These are phyloP conservation scores for Rhyacophila brunnea DNA, from an alignment of 1,140 invertebrate genomes.

Conservation along the genomic window DNA sequence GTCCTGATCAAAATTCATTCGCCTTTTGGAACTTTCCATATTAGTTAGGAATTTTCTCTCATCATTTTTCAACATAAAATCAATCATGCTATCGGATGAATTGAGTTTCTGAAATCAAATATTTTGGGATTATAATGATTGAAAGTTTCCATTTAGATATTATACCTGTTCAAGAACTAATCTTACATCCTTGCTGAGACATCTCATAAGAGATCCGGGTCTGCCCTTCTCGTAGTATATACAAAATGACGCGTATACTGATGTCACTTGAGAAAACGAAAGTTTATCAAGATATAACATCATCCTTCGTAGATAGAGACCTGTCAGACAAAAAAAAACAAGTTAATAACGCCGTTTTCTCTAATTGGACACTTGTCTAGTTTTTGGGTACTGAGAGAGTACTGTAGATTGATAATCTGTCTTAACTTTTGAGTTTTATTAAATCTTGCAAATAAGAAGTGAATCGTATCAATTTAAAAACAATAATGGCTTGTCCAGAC, in stretches of 20 bases:
- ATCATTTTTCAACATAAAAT: constrained; percentile 19
- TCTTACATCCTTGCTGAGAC: constrained; percentile 50
- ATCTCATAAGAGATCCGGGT: constrained; percentile 49
- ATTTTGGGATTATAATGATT: too few relatives aligned
- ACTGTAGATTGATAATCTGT: too few relatives aligned
- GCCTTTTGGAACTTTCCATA: constrained; percentile 43
- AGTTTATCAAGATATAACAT: constrained; percentile 78
- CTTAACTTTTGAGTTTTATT: too few relatives aligned
- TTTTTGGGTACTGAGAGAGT: too few relatives aligned
- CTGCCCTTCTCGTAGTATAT: constrained; percentile 60
- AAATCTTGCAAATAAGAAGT: too few relatives aligned
- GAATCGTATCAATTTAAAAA: too few relatives aligned
- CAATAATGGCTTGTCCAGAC: too few relatives aligned
- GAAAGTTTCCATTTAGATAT: too few relatives aligned
- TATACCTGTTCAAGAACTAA: too few relatives aligned
- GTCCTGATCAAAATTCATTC: constrained; percentile 48
- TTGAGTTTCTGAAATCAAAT: constrained; percentile 35
- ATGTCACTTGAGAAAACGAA: constrained; percentile 75
- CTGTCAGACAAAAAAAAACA: constrained; percentile 38
- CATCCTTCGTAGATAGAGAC: constrained; percentile 75
- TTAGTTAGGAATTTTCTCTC: constrained; percentile 21
- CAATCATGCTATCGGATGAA: constrained; percentile 17
- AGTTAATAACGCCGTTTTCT: too few relatives aligned
- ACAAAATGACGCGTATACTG: constrained; percentile 66
- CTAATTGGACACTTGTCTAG: too few relatives aligned